Conservation (phyloP, 30 jellyfish, hydroid and myxozoan species). For the Chironex yamaguchii region DNA sequence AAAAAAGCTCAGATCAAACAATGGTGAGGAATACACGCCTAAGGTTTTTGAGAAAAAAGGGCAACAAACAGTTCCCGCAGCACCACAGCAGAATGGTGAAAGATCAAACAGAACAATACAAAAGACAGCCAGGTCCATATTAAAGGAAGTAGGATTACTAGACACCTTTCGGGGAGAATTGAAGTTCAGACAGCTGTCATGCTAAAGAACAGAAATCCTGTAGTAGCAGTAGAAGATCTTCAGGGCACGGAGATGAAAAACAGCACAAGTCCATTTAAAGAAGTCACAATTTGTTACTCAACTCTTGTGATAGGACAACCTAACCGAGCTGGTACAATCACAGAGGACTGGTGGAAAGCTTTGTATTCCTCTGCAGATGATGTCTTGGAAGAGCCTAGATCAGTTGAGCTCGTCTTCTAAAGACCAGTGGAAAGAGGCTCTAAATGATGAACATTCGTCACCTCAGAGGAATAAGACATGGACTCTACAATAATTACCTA, state of each 20-base stretch:
- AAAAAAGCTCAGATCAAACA: slow-evolving; percentile 36
- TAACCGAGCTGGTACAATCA: background rate
- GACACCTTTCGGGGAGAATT: slow-evolving; percentile 19
- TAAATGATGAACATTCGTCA: background rate
- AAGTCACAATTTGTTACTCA: background rate
- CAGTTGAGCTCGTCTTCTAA: background rate
- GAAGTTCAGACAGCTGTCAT: slow-evolving; percentile 34
- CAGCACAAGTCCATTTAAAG: too few relatives aligned
- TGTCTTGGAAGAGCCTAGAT: background rate
- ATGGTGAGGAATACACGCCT: slow-evolving; percentile 52
- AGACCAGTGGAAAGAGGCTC: slow-evolving; percentile 11
- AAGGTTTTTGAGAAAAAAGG: too few relatives aligned
- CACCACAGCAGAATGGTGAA: slow-evolving; percentile 73
- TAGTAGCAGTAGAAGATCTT: slow-evolving; percentile 24
- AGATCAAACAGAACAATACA: too few relatives aligned
- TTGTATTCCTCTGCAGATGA: background rate
- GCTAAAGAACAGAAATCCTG: slow-evolving; percentile 42
- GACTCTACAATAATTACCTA: slow-evolving; percentile 18
- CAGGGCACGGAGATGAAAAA: too few relatives aligned
- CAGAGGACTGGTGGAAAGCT: slow-evolving; percentile 4
- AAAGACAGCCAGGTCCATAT: slow-evolving; percentile 30
- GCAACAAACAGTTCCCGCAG: slow-evolving; percentile 20
- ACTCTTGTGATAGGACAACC: background rate
- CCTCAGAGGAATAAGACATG: slow-evolving; percentile 9
- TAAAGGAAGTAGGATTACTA: slow-evolving; percentile 14